These are phyloP conservation scores for Trachops cirrhosus DNA, from an alignment of 2,797 vertebrate genomes.

Conservation along the genomic window DNA sequence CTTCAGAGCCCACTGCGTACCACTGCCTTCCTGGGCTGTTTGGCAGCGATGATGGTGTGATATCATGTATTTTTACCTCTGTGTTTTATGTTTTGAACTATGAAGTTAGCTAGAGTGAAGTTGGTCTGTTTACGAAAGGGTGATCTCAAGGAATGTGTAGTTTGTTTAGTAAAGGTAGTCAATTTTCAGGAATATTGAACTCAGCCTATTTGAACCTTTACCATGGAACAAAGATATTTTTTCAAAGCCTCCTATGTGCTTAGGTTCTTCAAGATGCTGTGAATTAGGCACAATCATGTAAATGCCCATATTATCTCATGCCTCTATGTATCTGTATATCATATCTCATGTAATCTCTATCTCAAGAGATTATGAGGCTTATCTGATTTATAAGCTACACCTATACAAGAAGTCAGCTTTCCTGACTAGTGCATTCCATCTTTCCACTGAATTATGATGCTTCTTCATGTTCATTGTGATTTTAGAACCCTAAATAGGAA, in stretches of 20 bases:
- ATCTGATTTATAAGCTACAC: not conserved
- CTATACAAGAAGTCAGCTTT: not conserved
- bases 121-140: not conserved
- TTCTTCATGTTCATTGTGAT: not conserved
- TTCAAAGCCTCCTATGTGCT: not conserved
- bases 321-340: not conserved
- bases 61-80: not conserved
- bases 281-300: not conserved
- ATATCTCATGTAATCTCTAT: not conserved
- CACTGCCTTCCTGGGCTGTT: not conserved
- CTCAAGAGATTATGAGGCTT: not conserved
- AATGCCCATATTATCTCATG: not conserved
- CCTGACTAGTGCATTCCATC: not conserved
- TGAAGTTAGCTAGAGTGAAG: not conserved
- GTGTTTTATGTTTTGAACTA: not conserved
- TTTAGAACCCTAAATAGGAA: not conserved
- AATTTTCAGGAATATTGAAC: not conserved
- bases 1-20: no score
- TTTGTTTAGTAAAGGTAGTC: not conserved
- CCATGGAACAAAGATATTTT: not conserved
- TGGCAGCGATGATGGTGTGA: not conserved
- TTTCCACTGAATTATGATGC: not conserved
- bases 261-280: not conserved
- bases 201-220: not conserved
- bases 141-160: not conserved